Percentiles rank a stretch among this genome's conserved stretches.
Evolutionary conservation across 2,888 invertebrate genomes (phyloP).

Genomic region (Baronia brevicornis): DNA sequence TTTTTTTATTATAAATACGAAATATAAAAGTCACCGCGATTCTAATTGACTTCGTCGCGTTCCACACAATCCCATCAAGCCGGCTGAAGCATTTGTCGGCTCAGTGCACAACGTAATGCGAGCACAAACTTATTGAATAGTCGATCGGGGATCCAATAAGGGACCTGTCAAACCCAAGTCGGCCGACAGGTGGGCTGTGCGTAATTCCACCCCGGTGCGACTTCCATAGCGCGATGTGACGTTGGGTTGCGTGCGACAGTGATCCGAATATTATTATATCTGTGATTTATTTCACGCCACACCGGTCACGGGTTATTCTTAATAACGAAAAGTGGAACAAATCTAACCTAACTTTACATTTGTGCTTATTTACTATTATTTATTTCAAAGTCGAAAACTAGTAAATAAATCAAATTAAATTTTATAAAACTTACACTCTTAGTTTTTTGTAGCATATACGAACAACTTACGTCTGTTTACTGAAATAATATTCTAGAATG

Average conservation of each 20-base stretch:
- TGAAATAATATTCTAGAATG: too few relatives aligned
- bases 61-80: slow-evolving; percentile 9
- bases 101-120: slow-evolving; percentile 53
- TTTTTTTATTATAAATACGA: too few relatives aligned
- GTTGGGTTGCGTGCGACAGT: slow-evolving; percentile 9
- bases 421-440: too few relatives aligned
- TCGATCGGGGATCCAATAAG: slow-evolving; percentile 64
- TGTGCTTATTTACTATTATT: too few relatives aligned
- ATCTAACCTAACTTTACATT: too few relatives aligned
- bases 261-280: slow-evolving; percentile 15
- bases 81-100: slow-evolving; percentile 51
- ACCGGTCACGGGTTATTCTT: slow-evolving; percentile 12
- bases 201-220: slow-evolving; percentile 13
- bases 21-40: too few relatives aligned
- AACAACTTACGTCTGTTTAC: too few relatives aligned
- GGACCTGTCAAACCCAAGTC: slow-evolving; percentile 63
- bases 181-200: slow-evolving; percentile 43
- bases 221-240: slow-evolving; percentile 10
- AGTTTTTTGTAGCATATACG: too few relatives aligned
- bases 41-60: slow-evolving; percentile 7
- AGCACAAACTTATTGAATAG: slow-evolving; percentile 64
- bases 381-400: too few relatives aligned
- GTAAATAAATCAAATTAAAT: too few relatives aligned
- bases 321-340: too few relatives aligned
- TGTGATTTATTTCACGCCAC: slow-evolving; percentile 15